Evolutionary conservation across 1,140 invertebrate species (phyloP).

Genomic region (Uloborus diversus): DNA sequence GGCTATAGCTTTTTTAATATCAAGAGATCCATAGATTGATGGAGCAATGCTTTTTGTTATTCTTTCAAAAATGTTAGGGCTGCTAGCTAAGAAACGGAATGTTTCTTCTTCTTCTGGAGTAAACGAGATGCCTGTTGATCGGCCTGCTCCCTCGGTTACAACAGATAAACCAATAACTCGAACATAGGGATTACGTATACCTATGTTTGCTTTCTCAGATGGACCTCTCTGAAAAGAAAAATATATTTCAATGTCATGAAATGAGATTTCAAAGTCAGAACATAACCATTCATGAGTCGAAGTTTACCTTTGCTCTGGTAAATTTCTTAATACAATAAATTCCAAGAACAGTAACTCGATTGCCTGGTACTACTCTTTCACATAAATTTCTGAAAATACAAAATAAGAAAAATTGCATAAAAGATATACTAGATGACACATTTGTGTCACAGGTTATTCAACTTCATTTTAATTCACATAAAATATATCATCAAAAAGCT

Average conservation of each 20-base stretch:
- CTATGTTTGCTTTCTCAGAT: constrained; percentile 87
- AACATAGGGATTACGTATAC: constrained; percentile 92
- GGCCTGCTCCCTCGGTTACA: constrained; percentile 81
- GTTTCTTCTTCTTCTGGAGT: constrained; percentile 90
- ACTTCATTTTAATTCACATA: no score
- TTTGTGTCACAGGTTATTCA: no score
- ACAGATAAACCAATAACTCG: constrained; percentile 92
- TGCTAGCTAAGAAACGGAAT: constrained; percentile 84
- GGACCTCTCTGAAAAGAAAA: constrained; percentile 69
- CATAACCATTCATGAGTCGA: no score
- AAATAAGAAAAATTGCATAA: constrained; percentile 29
- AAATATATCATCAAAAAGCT: no score
- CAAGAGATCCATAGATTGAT: constrained; percentile 92
- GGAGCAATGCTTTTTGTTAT: constrained; percentile 94
- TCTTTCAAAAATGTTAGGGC: constrained; percentile 87
- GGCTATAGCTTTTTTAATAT: constrained; percentile 98
- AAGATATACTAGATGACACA: no score
- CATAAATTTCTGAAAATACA: constrained; percentile 77
- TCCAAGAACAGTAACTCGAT: constrained; percentile 91
- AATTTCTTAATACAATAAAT: constrained; percentile 98
- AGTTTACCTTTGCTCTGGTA: constrained; percentile 69
- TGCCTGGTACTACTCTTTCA: constrained; percentile 95
- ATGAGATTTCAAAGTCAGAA: not conserved
- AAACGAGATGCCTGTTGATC: constrained; percentile 69
- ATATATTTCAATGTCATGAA: not conserved